Conservation (phyloP, 2,888 invertebrate genomes). For the Drosophila longiperda region DNA sequence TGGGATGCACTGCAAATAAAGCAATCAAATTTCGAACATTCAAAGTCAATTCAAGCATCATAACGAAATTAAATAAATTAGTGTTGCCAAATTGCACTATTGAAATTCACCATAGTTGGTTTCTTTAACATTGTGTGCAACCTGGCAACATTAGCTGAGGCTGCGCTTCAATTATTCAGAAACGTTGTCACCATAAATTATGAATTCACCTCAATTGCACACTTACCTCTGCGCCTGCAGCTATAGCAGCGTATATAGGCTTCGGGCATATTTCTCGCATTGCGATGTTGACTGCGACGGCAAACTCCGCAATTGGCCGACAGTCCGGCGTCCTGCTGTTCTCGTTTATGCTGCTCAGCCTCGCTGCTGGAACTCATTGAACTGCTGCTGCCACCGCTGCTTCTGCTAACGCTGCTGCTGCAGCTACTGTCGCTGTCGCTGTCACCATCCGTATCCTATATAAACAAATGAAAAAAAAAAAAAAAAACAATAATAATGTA, state of each 20-base stretch:
- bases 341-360: constrained; percentile 54
- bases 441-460: constrained; percentile 66
- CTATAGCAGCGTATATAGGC: constrained; percentile 87
- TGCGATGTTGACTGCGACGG: constrained; percentile 87
- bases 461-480: neutral
- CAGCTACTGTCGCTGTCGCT: constrained; percentile 51
- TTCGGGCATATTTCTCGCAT: constrained; percentile 87
- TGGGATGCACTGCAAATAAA: constrained; percentile 90
- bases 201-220: neutral
- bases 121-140: neutral
- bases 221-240: constrained; percentile 86
- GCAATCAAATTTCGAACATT: neutral
- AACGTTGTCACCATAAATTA: neutral
- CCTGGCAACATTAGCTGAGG: neutral
- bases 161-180: neutral
- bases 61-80: neutral
- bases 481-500: neutral
- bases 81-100: neutral
- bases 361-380: constrained; percentile 64
- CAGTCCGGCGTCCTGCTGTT: constrained; percentile 52
- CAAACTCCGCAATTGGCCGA: constrained; percentile 87
- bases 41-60: neutral
- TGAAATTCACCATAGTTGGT: neutral
- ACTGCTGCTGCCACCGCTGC: constrained; percentile 48
- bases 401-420: constrained; percentile 44